Conservation (phyloP, 2,113 vertebrate genomes). For the Bambusicola thoracicus region DNA sequence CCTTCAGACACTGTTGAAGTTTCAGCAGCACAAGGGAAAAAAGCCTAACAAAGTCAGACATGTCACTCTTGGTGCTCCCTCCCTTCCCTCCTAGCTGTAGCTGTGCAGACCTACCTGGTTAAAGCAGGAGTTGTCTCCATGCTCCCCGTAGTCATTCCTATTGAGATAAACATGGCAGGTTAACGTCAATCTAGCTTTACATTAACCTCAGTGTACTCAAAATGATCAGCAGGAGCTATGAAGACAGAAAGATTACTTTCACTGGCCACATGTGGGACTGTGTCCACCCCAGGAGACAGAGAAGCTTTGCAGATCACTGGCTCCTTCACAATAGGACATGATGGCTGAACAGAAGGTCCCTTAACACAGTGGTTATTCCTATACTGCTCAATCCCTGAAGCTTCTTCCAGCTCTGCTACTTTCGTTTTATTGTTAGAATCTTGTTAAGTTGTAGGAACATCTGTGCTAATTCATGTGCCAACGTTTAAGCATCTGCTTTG, state of each 20-base stretch:
- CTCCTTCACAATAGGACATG: neutral
- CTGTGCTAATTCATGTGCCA: neutral
- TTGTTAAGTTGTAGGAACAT: neutral
- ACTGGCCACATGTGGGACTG: neutral
- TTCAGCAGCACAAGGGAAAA: neutral
- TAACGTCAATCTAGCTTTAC: neutral
- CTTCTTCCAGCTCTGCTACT: neutral
- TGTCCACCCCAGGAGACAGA: neutral
- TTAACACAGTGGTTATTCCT: neutral
- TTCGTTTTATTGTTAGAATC: neutral
- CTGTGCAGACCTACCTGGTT: conserved; percentile 72
- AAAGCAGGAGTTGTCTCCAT: conserved; percentile 76
- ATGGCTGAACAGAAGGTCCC: neutral
- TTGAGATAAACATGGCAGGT: conserved; percentile 23
- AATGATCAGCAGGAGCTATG: neutral
- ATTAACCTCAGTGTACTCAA: neutral
- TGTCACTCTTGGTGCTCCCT: neutral
- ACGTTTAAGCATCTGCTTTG: neutral
- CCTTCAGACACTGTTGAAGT: neutral
- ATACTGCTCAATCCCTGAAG: neutral
- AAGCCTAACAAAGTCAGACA: neutral
- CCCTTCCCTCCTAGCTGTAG: neutral
- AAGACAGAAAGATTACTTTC: neutral
- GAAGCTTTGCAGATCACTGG: neutral
- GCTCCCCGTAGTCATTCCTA: conserved; percentile 83